Evolutionary conservation across 1,140 invertebrate genomes (phyloP).

Genomic region (Apis cerana): DNA sequence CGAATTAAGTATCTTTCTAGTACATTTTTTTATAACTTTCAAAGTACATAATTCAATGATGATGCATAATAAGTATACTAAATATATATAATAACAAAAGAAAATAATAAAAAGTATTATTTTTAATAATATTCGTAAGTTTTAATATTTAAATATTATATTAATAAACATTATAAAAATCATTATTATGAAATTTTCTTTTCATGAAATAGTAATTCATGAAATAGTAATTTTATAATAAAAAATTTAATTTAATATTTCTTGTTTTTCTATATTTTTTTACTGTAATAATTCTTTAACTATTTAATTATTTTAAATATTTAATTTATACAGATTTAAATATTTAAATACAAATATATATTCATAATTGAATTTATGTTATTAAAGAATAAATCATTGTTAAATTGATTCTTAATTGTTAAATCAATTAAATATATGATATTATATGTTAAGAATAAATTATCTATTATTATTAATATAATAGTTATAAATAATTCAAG

Average conservation of each 20-base stretch:
- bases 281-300: neutral
- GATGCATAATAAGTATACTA: neutral
- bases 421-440: neutral
- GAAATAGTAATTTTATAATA: no score
- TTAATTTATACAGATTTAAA: no score
- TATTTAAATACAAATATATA: no score
- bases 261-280: neutral
- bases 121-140: neutral
- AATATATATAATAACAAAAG: neutral
- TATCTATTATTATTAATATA: neutral
- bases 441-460: neutral
- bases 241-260: neutral
- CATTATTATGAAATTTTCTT: neutral
- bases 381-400: neutral
- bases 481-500: neutral
- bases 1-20: slow-evolving; percentile 1
- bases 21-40: slow-evolving; percentile 24
- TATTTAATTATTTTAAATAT: neutral
- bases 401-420: neutral
- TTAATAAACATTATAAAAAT: neutral
- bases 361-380: neutral
- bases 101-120: neutral
- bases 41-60: neutral
- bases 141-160: neutral
- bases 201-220: neutral